A percentile compares a stretch with the other conserved stretches of the same genome.
These are phyloP conservation scores for Engystomops pustulosus DNA, from an alignment of 2,113 vertebrate genomes.

Conservation along the genomic window DNA sequence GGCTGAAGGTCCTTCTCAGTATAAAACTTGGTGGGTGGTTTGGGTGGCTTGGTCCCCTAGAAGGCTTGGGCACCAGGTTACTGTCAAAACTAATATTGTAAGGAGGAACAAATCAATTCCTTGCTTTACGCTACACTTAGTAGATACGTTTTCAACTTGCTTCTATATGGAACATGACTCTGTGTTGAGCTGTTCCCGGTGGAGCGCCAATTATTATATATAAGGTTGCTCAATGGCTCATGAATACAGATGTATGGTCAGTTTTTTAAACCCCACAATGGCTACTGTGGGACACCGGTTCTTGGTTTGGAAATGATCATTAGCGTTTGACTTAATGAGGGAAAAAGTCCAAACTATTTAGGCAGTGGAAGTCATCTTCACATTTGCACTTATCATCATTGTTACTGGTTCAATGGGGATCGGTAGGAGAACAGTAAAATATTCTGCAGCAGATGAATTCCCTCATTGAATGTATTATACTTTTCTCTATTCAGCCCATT, in stretches of 20 bases:
- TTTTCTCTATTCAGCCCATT: slow-evolving; percentile 32
- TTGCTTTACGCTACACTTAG: not conserved
- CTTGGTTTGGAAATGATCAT: not conserved
- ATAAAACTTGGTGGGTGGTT: too few species aligned
- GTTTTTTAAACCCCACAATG: not conserved
- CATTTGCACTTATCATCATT: slow-evolving; percentile 9
- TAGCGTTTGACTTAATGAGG: not conserved
- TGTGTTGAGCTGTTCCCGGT: not conserved
- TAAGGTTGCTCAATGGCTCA: not conserved
- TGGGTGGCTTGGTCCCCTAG: too few species aligned
- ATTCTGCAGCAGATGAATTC: slow-evolving; percentile 36
- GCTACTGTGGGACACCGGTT: not conserved
- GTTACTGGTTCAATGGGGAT: slow-evolving; percentile 1
- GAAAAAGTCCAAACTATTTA: not conserved
- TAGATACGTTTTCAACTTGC: not conserved
- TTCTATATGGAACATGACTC: not conserved
- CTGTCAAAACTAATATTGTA: too few species aligned
- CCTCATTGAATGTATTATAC: slow-evolving; percentile 31
- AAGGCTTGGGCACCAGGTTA: too few species aligned
- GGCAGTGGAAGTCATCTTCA: not conserved
- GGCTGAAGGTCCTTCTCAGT: too few species aligned
- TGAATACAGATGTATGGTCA: not conserved
- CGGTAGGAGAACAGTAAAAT: slow-evolving; percentile 12
- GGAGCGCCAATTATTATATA: not conserved
- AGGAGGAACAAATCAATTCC: not conserved